A percentile compares a stretch with the other conserved stretches of the same genome.
Evolutionary conservation across 2,113 vertebrate species (phyloP).

Genomic region (Beaufortia kweichowensis): DNA sequence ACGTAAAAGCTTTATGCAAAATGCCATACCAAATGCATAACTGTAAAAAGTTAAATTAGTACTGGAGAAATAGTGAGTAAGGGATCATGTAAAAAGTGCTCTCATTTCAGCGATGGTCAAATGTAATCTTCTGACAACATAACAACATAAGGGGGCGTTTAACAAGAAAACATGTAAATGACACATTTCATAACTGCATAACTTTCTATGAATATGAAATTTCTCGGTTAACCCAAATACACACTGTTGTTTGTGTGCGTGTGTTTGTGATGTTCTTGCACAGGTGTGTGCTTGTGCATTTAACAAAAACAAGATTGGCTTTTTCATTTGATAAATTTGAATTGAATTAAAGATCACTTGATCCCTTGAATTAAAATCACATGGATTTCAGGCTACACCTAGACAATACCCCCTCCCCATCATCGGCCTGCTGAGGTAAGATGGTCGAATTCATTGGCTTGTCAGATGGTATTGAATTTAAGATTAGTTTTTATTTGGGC

Average conservation of each 20-base stretch:
- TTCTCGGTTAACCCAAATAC: neutral
- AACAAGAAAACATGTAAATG: neutral
- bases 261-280: neutral
- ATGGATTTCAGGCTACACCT: constrained; percentile 70
- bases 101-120: no score
- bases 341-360: constrained; percentile 77
- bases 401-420: constrained; percentile 62
- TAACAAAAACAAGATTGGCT: constrained; percentile 70
- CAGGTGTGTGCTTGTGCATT: constrained; percentile 55
- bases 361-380: constrained; percentile 71
- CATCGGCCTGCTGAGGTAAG: constrained; percentile 82
- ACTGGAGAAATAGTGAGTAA: no score
- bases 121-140: no score
- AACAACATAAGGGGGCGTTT: no score
- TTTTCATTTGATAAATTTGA: constrained; percentile 76
- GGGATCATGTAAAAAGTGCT: no score
- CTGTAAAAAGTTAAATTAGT: no score
- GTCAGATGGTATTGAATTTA: constrained; percentile 91
- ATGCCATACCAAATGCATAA: no score
- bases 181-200: neutral
- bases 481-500: constrained; percentile 91
- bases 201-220: neutral
- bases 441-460: constrained; percentile 89
- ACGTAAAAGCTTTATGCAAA: neutral
- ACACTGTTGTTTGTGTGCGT: constrained; percentile 1